These are phyloP conservation scores for Pteromalus puparum DNA, from an alignment of 1,140 invertebrate species.

Conservation along the genomic window DNA sequence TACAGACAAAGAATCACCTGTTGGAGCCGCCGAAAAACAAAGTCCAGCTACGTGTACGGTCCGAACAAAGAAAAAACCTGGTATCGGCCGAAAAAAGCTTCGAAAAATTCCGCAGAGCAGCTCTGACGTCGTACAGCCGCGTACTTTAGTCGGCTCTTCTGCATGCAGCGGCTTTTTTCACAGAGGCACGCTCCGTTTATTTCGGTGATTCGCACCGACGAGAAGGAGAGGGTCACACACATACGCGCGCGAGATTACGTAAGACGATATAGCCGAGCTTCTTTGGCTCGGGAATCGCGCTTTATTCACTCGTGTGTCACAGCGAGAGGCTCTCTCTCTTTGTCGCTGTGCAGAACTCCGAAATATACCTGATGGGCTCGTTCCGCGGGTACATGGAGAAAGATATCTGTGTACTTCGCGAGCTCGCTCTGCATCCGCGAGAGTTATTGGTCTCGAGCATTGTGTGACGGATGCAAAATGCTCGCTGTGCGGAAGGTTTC, in stretches of 20 bases:
- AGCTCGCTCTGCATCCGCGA: not conserved
- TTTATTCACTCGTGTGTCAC: constrained; percentile 38
- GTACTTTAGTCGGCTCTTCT: not conserved
- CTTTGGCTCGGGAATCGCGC: constrained; percentile 39
- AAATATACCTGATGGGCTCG: constrained; percentile 14
- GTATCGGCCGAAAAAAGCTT: too few species aligned
- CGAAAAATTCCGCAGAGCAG: too few species aligned
- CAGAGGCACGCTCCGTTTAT: constrained; percentile 15
- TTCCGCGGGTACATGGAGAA: not conserved
- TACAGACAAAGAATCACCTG: too few species aligned
- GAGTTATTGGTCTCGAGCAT: not conserved
- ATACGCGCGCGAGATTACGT: not conserved
- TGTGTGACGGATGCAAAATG: not conserved
- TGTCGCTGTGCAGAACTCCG: not conserved
- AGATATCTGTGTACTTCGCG: not conserved
- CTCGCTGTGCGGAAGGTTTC: too few species aligned
- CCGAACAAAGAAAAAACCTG: too few species aligned
- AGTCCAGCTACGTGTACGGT: too few species aligned
- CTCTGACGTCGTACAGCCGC: not conserved
- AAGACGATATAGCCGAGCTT: not conserved
- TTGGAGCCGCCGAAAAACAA: too few species aligned
- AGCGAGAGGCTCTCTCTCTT: constrained; percentile 8
- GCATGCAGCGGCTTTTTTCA: constrained; percentile 4
- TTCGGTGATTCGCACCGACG: constrained; percentile 28
- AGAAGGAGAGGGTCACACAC: constrained; percentile 23